Base-by-base conservation (phyloP, 1,140 invertebrate species). In the Pseudobourletiella spinata region DNA sequence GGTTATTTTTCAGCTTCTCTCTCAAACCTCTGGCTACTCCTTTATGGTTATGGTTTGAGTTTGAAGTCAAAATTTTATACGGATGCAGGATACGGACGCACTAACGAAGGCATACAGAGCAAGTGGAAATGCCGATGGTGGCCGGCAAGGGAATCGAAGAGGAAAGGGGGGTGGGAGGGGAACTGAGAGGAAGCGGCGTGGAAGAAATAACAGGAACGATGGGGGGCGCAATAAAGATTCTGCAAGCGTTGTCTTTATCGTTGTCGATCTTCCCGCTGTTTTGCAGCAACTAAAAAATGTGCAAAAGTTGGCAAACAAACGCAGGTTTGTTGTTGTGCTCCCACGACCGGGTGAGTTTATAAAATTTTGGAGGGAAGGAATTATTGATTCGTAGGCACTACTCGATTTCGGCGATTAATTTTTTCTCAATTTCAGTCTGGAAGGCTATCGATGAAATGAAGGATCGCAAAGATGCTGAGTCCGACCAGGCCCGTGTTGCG, bases 371-470 rank as follows among this genome's bases (percentile, higher is more conserved):
- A n/a, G n/a, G n/a, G n/a, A n/a, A n/a, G n/a, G n/a, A n/a, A n/a
- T n/a, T n/a, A n/a, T n/a, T n/a, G n/a, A n/a, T n/a, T n/a, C n/a
- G n/a, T n/a, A n/a, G n/a, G n/a, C n/a, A n/a, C n/a, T n/a, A n/a
- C n/a, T n/a, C n/a, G n/a, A n/a, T n/a, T n/a, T n/a, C n/a, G n/a
- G n/a, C n/a, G n/a, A n/a, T n/a, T n/a, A 43, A 15, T 56, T 18
- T 57, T 61, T 55, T 8, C 6, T 22, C 28, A 59, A 25, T 62
- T 54, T 50, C 56, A 58, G 65, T 63, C 1, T 59, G 43, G 39
- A 55, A 61, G 20, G 30, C 57, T 30, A 26, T 67, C 20, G 66
- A 67, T 46, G 42, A 39, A 16, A 43, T 69, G 64, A 69, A 69
- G 28, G 64, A 64, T 4, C 24, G 51, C 0, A 44, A 65, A n/a